A percentile compares a stretch with the other conserved stretches of the same genome.
Evolutionary conservation across 2,797 vertebrate species (phyloP).

Genomic region (Tenualosa ilisha): DNA sequence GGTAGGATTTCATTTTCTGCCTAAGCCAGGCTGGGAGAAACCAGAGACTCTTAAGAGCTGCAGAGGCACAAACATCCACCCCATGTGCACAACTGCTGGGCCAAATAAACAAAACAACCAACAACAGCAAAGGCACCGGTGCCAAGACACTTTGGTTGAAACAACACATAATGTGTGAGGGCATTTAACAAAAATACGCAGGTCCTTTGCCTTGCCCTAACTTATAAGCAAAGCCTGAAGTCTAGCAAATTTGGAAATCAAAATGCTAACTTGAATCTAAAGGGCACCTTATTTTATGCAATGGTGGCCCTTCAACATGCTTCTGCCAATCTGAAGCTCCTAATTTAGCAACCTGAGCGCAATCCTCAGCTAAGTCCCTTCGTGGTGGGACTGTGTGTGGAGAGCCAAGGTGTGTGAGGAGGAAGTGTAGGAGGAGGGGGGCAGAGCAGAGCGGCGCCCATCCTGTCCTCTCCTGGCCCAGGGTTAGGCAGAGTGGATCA

Average conservation of each 20-base stretch:
- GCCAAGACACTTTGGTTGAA: no score
- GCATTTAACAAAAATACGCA: no score
- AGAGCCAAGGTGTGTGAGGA: neutral
- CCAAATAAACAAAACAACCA: no score
- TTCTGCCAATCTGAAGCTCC: neutral
- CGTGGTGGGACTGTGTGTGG: constrained; percentile 4
- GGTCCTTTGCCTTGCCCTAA: neutral
- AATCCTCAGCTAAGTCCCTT: constrained; percentile 44
- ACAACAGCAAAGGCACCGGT: no score
- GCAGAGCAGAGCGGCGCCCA: neutral
- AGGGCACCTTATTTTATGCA: neutral
- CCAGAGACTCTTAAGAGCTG: neutral
- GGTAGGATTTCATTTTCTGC: neutral
- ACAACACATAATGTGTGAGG: no score
- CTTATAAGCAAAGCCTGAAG: neutral
- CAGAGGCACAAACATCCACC: no score
- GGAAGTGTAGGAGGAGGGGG: neutral
- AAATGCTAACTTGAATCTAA: neutral
- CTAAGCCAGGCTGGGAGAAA: neutral
- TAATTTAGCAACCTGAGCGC: constrained; percentile 37
- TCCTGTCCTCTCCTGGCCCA: neutral
- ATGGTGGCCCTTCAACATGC: neutral
- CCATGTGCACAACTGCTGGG: no score
- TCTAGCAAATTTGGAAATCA: neutral
- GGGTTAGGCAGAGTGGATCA: neutral